Conservation (phyloP, 2,888 invertebrate genomes). For the Lasiommata megera region DNA sequence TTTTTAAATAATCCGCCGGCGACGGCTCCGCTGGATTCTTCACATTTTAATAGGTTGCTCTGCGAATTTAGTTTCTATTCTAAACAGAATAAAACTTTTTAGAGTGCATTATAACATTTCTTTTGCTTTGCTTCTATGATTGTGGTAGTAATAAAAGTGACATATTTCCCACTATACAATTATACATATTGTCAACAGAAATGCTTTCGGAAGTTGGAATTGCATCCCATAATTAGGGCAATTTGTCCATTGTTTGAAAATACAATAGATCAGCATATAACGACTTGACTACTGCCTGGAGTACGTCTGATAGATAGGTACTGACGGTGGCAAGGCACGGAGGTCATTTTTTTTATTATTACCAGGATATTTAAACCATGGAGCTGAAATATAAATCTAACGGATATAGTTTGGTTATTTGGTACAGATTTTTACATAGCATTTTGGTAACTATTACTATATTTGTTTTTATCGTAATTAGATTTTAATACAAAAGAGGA, state of each 20-base stretch:
- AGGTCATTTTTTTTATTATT: no score
- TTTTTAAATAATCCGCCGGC: constrained; percentile 23
- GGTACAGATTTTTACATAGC: no score
- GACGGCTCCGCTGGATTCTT: constrained; percentile 20
- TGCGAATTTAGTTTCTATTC: constrained; percentile 18
- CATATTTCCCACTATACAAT: constrained; percentile 38
- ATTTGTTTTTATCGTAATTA: no score
- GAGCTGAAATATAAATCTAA: no score
- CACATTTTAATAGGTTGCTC: not conserved
- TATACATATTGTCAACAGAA: constrained; percentile 38
- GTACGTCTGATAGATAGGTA: not conserved
- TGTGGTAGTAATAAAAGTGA: constrained; percentile 36
- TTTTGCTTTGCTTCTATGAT: constrained; percentile 3
- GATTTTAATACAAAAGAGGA: no score
- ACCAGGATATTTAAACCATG: no score
- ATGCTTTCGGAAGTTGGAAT: constrained; percentile 37
- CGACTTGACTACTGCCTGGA: not conserved
- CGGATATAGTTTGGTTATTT: no score
- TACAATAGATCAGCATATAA: constrained; percentile 12
- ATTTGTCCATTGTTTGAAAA: constrained; percentile 29
- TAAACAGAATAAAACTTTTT: not conserved
- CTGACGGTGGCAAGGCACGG: no score
- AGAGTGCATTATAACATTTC: not conserved
- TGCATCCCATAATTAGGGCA: constrained; percentile 36
- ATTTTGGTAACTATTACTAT: no score